phyloP scores from a whole-genome alignment of 2,113 vertebrate species.

The Aramus guarauna region DNA sequence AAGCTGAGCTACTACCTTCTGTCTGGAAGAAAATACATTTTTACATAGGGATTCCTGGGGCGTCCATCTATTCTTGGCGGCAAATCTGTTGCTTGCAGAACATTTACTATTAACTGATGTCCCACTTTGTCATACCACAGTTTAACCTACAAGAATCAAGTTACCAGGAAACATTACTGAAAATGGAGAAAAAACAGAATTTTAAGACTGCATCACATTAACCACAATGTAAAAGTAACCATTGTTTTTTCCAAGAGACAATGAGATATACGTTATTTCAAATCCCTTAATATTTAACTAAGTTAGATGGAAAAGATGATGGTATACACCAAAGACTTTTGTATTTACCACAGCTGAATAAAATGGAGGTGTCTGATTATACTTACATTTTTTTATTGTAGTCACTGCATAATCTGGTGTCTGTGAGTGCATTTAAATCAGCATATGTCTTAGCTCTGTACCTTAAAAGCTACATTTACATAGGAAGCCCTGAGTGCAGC shows the following conservation, averaged over 20 bases:
- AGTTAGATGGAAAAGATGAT: not conserved
- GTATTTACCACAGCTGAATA: not conserved
- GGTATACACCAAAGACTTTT: not conserved
- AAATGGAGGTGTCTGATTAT: not conserved
- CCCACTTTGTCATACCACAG: conserved; percentile 98
- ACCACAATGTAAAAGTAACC: not conserved
- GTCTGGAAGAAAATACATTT: conserved; percentile 99
- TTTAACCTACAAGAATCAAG: conserved; percentile 82
- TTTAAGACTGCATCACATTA: not conserved
- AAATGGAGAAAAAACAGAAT: not conserved
- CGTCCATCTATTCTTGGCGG: conserved; percentile 88
- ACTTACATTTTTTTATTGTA: not conserved
- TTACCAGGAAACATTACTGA: not conserved
- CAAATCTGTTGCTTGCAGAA: conserved; percentile 95
- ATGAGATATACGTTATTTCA: not conserved
- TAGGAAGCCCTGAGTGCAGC: not conserved
- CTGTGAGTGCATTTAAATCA: not conserved
- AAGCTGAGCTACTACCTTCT: conserved; percentile 75
- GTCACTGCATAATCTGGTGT: not conserved
- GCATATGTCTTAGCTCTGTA: not conserved
- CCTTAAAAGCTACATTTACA: not conserved
- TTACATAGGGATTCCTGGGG: conserved; percentile 95
- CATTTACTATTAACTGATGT: conserved; percentile 96
- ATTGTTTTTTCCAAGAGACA: not conserved
- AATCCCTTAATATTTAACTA: not conserved